Base-by-base conservation (phyloP, 2,888 invertebrate species). In the Colostygia pectinataria region DNA sequence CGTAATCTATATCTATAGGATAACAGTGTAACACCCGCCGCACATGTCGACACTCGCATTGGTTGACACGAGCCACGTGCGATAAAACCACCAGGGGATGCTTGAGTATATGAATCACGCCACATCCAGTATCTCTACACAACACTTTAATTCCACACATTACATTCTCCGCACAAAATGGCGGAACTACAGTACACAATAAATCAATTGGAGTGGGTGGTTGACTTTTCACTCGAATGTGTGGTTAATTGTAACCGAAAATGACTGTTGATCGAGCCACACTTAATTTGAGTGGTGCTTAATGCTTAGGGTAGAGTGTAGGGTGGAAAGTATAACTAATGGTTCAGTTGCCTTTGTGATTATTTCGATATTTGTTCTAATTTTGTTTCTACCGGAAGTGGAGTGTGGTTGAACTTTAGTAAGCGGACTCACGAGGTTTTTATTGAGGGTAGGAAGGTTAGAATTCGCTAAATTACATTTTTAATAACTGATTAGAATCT, bases 231-330 rank as follows among this genome's bases (percentile, higher is more conserved):
- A 89, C 88, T 89, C 89, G 86, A 89, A 89, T 85, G 89, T 88
- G 89, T 87, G 87, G 89, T 90, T 89, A 90, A 89, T 90, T 90
- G 90, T 89, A 89, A 88, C 90, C 88, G 86, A 90, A 89, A 90
- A 90, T 90, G 86, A 89, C 84, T 90, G 89, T 89, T 89, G 89
- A 90, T 90, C 89, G 90, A 86, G 86, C 82, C 82, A 81, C 89
- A 89, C 90, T 90, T 89, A 88, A 90, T 89, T 89, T 88, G 89
- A 90, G 90, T 90, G 88, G 85, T 86, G 81, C 83, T 82, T 77
- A 72, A 67, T 66, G 67, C 65, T 74, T 74, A 80, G 84, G 85
- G 83, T 70, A 72, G 77, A 63, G 63, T 56, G 61, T 66, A 63
- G 65, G 80, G 82, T 74, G 77, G 74, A 69, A 74, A 68, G 68